Conservation (phyloP, 2,797 vertebrate species). For the Acrossocheilus wenchowensis region DNA sequence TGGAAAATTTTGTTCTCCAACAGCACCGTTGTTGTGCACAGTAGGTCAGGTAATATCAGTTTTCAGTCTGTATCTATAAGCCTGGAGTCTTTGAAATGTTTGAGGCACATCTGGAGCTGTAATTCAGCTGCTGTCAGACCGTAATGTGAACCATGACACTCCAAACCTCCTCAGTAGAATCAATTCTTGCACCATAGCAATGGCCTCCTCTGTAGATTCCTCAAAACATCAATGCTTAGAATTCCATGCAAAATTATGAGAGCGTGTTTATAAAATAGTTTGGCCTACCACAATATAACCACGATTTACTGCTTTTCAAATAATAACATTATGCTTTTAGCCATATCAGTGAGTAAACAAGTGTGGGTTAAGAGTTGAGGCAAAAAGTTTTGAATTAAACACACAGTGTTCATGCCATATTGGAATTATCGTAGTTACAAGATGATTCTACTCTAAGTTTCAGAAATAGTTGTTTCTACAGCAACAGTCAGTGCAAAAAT, state of each 20-base stretch:
- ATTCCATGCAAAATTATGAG: neutral
- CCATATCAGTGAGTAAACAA: neutral
- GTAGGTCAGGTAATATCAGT: slow-evolving; percentile 2
- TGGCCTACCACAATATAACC: neutral
- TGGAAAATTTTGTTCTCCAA: neutral
- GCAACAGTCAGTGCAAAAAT: neutral
- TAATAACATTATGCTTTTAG: neutral
- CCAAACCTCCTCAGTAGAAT: slow-evolving; percentile 19
- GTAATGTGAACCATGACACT: slow-evolving; percentile 52
- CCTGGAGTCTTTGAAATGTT: slow-evolving; percentile 44
- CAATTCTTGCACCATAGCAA: neutral
- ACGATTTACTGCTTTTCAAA: neutral
- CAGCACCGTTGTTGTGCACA: neutral
- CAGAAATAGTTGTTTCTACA: neutral
- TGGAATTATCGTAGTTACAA: neutral
- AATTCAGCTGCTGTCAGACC: slow-evolving; percentile 47
- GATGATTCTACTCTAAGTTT: neutral
- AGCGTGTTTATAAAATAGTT: neutral
- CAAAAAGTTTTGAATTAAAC: neutral
- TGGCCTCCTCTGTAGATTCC: neutral
- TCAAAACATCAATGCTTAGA: neutral
- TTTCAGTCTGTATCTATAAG: slow-evolving; percentile 13
- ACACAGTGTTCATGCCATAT: neutral
- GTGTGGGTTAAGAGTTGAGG: neutral
- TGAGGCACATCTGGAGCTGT: slow-evolving; percentile 55